A percentile compares a stretch with the other conserved stretches of the same genome.
Evolutionary conservation across 1,140 invertebrate species (phyloP).

Genomic region (Caerostris extrusa): DNA sequence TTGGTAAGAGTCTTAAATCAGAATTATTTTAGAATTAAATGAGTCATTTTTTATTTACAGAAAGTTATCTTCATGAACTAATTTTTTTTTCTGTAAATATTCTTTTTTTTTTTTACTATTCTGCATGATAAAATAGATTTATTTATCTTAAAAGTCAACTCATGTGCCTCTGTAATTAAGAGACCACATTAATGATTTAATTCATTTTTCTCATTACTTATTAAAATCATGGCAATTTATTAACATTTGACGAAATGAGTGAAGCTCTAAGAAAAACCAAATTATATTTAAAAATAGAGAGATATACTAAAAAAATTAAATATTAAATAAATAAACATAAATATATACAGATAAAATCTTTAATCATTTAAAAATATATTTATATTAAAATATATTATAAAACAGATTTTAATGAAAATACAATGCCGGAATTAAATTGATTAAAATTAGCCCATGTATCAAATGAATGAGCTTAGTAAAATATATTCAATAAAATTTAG

Average conservation of each 20-base stretch:
- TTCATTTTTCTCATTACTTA: background rate
- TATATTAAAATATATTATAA: too few species aligned
- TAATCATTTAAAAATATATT: too few species aligned
- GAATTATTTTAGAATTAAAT: background rate
- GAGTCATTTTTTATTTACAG: background rate
- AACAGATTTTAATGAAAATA: too few species aligned
- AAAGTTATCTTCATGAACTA: background rate
- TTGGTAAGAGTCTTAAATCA: background rate
- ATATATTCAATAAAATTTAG: too few species aligned
- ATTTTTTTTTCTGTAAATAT: background rate
- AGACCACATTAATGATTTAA: background rate
- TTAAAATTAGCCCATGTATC: too few species aligned
- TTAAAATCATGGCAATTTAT: conserved; percentile 29
- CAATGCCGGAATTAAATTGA: too few species aligned
- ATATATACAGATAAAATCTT: too few species aligned
- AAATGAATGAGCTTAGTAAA: too few species aligned
- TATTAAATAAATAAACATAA: too few species aligned
- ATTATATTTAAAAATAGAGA: background rate
- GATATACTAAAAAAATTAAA: background rate
- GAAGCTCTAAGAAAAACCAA: background rate
- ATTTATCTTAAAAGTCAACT: background rate
- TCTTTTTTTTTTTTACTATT: background rate
- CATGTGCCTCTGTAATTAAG: background rate
- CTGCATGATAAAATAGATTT: background rate
- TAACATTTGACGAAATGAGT: conserved; percentile 6